Percentiles rank a stretch among this genome's conserved stretches.
phyloP scores from a whole-genome alignment of 1,140 invertebrate genomes.

The Magallana angulata region DNA sequence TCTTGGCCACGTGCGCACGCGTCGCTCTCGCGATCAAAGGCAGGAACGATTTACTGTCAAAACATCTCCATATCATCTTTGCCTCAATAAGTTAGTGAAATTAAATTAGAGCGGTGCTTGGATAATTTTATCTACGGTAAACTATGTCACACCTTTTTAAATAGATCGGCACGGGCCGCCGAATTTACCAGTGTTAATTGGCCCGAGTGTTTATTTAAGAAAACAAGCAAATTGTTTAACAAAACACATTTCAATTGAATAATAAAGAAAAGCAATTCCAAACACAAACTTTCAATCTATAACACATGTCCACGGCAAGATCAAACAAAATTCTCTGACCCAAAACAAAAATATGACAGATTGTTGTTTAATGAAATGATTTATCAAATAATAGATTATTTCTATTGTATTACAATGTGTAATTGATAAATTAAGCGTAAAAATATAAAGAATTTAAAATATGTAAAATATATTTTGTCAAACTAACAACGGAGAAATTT shows the following conservation, averaged over 20 bases:
- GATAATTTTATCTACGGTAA: not conserved
- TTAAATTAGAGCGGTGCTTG: constrained; percentile 40
- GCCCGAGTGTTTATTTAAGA: not conserved
- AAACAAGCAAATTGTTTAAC: not conserved
- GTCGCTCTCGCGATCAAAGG: constrained; percentile 50
- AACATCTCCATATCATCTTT: constrained; percentile 48
- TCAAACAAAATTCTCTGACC: not conserved
- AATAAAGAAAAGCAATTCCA: not conserved
- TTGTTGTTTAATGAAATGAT: too few species aligned
- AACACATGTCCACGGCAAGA: not conserved
- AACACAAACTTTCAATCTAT: constrained; percentile 5
- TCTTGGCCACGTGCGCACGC: constrained; percentile 56
- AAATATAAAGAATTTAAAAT: too few species aligned
- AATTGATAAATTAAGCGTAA: too few species aligned
- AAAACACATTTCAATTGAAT: constrained; percentile 1
- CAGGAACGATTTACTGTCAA: constrained; percentile 45
- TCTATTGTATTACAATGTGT: too few species aligned
- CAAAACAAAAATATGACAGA: not conserved
- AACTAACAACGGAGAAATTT: too few species aligned
- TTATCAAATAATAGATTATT: too few species aligned
- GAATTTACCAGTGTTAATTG: not conserved
- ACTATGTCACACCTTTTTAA: constrained; percentile 37
- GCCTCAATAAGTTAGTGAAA: constrained; percentile 30
- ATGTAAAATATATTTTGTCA: too few species aligned
- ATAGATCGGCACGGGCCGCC: constrained; percentile 49